Evolutionary conservation across 2,888 invertebrate genomes (phyloP), one percentile per base, ranked within the genome.

Genomic region (Leucania comma): DNA sequence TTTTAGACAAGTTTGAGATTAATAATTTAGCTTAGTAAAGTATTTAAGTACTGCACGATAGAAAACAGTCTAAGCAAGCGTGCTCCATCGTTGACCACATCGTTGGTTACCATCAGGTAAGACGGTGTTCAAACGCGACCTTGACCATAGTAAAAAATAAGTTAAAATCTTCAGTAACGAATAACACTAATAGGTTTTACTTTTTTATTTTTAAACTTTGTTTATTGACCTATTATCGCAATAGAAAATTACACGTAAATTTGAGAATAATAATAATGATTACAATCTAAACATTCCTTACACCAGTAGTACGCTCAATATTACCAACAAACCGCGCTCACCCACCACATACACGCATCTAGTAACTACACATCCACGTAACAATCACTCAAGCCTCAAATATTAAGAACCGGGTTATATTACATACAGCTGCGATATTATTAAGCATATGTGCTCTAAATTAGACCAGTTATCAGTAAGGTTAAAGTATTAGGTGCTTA

Each of bases 351-450:
- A 20, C 32, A 3, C 72, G 67, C 51, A 72, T 84, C 85, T 62
- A 84, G 80, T 51, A 1, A 8, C 8, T 12, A 2, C 0, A 67
- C n/a, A 63, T 72, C 38, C 1, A 9, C 32, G 72, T 59, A 61
- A 14, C 76, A 75, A 82, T 84, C 85, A 76, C 58, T 84, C 76
- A 82, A 72, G 70, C 64, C 67, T 58, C 61, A 53, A 68, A 68
- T 81, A 78, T 67, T 70, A 54, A 54, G 35, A 78, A 68, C 68
- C 60, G 62, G 83, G 76, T 84, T 72, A 74, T 62, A 80, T 84
- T 84, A 78, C 82, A 77, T 62, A 70, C 73, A 69, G 71, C 73
- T 68, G 32, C 42, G 32, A 32, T 22, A 32, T 67, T 63, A 73
- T 75, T 75, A 54, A 58, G 35, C 46, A 14, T 63, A 62, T 80